phyloP scores from a whole-genome alignment of 2,113 vertebrate genomes.

The Gymnogyps californianus region DNA sequence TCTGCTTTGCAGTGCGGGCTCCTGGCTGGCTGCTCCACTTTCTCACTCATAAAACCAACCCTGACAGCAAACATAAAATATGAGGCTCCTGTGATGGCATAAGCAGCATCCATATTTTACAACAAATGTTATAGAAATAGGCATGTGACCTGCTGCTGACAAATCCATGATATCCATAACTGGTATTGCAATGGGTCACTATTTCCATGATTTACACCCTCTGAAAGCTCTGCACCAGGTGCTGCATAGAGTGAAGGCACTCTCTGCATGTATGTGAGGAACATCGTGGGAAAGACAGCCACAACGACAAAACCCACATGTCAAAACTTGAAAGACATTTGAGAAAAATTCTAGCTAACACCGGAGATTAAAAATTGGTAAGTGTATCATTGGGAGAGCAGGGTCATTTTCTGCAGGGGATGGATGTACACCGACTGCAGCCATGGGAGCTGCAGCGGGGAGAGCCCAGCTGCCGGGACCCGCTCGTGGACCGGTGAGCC shows the following conservation, averaged over 20 bases:
- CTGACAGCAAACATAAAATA: neutral
- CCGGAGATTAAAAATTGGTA: neutral
- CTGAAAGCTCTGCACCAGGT: neutral
- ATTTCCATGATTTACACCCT: neutral
- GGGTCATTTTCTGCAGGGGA: neutral
- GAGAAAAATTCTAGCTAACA: neutral
- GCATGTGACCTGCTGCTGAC: neutral
- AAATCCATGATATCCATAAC: neutral
- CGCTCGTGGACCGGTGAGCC: accelerated
- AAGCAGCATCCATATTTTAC: neutral
- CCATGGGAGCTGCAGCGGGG: accelerated
- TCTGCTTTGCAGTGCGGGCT: neutral
- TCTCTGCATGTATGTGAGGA: neutral
- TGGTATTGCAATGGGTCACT: neutral
- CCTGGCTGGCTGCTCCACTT: neutral
- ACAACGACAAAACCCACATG: neutral
- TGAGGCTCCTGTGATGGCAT: neutral
- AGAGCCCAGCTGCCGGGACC: neutral
- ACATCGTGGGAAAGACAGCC: neutral
- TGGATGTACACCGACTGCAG: neutral
- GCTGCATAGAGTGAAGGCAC: neutral
- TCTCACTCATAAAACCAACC: neutral
- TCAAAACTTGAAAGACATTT: neutral
- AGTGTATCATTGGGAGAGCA: accelerated
- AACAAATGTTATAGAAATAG: neutral